phyloP scores from a whole-genome alignment of 2,888 invertebrate genomes.

The Minunthozetes semirufus region DNA sequence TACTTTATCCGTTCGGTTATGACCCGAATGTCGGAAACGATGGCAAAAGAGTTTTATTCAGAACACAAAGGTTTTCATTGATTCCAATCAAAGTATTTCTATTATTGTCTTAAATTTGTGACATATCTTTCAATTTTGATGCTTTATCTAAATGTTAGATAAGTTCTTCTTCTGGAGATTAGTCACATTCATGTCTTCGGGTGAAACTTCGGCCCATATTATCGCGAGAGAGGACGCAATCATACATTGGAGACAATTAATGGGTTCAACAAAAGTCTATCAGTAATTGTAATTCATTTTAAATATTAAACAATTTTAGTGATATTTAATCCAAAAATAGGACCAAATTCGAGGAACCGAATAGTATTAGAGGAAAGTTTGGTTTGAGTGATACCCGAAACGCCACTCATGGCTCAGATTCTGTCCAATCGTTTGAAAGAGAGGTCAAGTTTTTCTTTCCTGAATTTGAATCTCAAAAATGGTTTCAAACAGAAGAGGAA shows the following conservation, averaged over 20 bases:
- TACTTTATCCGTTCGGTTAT: constrained; percentile 64
- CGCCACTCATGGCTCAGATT: constrained; percentile 88
- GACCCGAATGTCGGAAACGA: constrained; percentile 54
- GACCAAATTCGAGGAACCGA: constrained; percentile 68
- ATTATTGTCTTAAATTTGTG: neutral
- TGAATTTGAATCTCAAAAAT: constrained; percentile 55
- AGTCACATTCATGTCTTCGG: constrained; percentile 75
- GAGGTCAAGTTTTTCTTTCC: constrained; percentile 82
- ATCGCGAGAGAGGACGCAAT: constrained; percentile 70
- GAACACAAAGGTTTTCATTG: constrained; percentile 59
- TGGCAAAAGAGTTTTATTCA: constrained; percentile 68
- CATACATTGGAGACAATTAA: constrained; percentile 67
- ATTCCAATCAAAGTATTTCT: neutral
- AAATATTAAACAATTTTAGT: neutral
- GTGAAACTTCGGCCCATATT: constrained; percentile 71
- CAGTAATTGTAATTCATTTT: constrained; percentile 44
- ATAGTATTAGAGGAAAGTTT: constrained; percentile 70
- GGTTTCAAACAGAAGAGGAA: constrained; percentile 55
- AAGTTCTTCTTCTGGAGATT: constrained; percentile 78
- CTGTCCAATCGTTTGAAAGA: constrained; percentile 61
- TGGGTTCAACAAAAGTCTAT: constrained; percentile 79
- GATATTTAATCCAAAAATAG: constrained; percentile 47
- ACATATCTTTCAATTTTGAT: neutral
- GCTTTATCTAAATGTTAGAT: constrained; percentile 44
- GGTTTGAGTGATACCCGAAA: constrained; percentile 91